These are phyloP conservation scores for Pleuronectes platessa DNA, from an alignment of 2,113 vertebrate genomes.

Conservation along the genomic window DNA sequence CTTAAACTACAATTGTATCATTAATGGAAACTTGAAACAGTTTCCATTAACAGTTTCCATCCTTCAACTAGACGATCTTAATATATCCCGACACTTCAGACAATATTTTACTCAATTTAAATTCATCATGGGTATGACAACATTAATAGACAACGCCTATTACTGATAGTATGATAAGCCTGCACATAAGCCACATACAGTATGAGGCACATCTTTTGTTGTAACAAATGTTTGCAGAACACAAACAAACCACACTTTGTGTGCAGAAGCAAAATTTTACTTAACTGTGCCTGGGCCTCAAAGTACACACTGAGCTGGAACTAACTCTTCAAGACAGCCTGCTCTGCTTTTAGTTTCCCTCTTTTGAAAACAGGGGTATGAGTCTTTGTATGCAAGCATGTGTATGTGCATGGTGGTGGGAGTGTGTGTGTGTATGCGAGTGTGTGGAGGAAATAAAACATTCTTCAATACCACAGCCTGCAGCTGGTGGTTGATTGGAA, in stretches of 20 bases:
- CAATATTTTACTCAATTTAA: neutral
- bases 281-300: constrained; percentile 49
- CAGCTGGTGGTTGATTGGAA: constrained; percentile 77
- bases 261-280: constrained; percentile 51
- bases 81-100: constrained; percentile 28
- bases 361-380: constrained; percentile 43
- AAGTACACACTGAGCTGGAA: constrained; percentile 25
- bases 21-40: constrained; percentile 50
- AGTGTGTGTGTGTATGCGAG: neutral
- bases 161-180: neutral
- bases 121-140: neutral
- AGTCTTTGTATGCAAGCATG: constrained; percentile 25
- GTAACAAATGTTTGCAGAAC: constrained; percentile 41
- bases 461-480: constrained; percentile 72
- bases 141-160: constrained; percentile 15
- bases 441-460: constrained; percentile 73
- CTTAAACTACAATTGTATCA: constrained; percentile 30
- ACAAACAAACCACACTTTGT: constrained; percentile 58
- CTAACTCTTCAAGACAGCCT: constrained; percentile 26
- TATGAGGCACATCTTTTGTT: constrained; percentile 44
- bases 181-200: constrained; percentile 4
- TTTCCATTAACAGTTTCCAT: constrained; percentile 33
- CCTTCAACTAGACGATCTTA: constrained; percentile 11
- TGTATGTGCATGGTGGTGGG: neutral
- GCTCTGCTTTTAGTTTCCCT: constrained; percentile 45